Conservation (phyloP, 2,888 invertebrate species). For the Agonopterix heracliana region DNA sequence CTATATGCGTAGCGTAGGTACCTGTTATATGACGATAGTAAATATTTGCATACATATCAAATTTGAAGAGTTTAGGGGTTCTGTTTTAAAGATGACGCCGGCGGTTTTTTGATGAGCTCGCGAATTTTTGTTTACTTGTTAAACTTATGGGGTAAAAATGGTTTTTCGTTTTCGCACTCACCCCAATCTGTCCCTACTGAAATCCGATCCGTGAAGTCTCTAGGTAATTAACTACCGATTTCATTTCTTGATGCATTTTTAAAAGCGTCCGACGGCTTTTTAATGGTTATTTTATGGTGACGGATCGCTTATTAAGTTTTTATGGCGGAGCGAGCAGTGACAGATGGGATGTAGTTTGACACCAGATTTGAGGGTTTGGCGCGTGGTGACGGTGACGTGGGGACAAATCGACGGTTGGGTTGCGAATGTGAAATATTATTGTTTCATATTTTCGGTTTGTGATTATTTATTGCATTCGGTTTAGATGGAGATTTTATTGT, state of each 20-base stretch:
- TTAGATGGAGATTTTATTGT: too few species aligned
- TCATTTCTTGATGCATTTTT: constrained; percentile 75
- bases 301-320: constrained; percentile 75
- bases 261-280: constrained; percentile 73
- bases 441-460: too few species aligned
- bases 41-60: constrained; percentile 72
- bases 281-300: constrained; percentile 76
- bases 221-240: constrained; percentile 74
- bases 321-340: constrained; percentile 59
- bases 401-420: not conserved
- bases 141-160: not conserved
- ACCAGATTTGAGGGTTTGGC: constrained; percentile 56
- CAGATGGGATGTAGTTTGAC: constrained; percentile 74
- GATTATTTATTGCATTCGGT: too few species aligned
- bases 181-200: constrained; percentile 39
- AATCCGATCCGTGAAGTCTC: constrained; percentile 68
- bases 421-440: not conserved
- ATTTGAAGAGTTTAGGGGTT: constrained; percentile 41
- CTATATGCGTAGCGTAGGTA: constrained; percentile 33
- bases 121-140: not conserved
- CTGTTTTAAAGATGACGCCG: constrained; percentile 21
- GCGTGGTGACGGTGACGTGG: constrained; percentile 5
- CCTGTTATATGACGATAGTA: constrained; percentile 64
- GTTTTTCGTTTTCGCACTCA: constrained; percentile 18
- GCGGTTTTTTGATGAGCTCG: constrained; percentile 1